Evolutionary conservation across 1,140 invertebrate species (phyloP).

Genomic region (Parasteatoda tepidariorum): DNA sequence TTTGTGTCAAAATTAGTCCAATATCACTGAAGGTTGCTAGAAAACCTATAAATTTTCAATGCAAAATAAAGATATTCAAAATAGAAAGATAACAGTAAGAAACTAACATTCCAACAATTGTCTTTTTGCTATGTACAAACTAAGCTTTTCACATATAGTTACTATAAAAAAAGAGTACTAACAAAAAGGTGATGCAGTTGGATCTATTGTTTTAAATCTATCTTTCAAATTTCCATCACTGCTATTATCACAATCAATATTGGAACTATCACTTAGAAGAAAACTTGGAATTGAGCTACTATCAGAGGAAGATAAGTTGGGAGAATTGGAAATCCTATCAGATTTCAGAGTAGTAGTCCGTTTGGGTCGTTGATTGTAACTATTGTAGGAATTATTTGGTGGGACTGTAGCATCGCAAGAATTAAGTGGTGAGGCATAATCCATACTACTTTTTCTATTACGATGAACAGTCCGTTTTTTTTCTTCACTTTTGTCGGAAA

Average conservation of each 20-base stretch:
- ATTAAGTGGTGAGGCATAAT: conserved; percentile 61
- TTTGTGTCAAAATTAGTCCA: no score
- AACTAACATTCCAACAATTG: neutral
- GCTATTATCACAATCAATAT: conserved; percentile 53
- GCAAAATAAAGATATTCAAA: no score
- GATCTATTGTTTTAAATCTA: conserved; percentile 60
- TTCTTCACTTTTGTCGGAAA: conserved; percentile 31
- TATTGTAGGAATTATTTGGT: conserved; percentile 29
- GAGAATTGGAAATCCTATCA: neutral
- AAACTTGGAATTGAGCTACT: conserved; percentile 20
- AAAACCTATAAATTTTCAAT: no score
- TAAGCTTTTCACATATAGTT: no score
- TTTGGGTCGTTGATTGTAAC: conserved; percentile 53
- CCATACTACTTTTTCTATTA: conserved; percentile 59
- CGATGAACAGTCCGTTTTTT: conserved; percentile 35
- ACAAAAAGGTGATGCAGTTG: conserved; percentile 60
- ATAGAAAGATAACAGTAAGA: neutral
- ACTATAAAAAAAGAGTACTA: no score
- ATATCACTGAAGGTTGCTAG: no score
- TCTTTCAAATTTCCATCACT: conserved; percentile 53
- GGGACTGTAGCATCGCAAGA: conserved; percentile 33
- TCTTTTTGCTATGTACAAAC: no score
- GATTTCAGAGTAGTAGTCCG: neutral
- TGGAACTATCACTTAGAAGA: conserved; percentile 37
- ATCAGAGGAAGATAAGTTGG: neutral